Percentiles rank a stretch among this genome's conserved stretches.
These are phyloP conservation scores for Melanostoma scalare DNA, from an alignment of 2,888 invertebrate species.

Conservation along the genomic window DNA sequence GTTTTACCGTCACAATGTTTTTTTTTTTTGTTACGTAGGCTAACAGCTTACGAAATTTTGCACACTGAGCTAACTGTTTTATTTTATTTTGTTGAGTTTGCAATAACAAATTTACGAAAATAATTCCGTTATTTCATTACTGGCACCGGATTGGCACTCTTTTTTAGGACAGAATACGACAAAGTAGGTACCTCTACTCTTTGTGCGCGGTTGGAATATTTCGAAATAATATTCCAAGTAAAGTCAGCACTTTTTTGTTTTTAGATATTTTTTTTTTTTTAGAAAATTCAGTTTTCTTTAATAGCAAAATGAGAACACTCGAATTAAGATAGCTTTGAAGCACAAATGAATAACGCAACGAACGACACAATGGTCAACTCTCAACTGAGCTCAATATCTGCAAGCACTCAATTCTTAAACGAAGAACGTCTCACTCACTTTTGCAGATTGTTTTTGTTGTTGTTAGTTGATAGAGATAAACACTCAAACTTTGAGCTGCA, in stretches of 20 bases:
- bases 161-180: slow-evolving; percentile 13
- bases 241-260: slow-evolving; percentile 41
- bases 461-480: slow-evolving; percentile 18
- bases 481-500: neutral
- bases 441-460: slow-evolving; percentile 3
- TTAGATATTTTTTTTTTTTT: slow-evolving; percentile 32
- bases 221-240: slow-evolving; percentile 37
- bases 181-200: slow-evolving; percentile 9
- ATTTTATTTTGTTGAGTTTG: slow-evolving; percentile 12
- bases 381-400: slow-evolving; percentile 62
- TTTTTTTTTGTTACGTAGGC: slow-evolving; percentile 8
- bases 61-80: slow-evolving; percentile 47
- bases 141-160: slow-evolving; percentile 50
- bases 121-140: slow-evolving; percentile 62
- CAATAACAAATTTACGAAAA: slow-evolving; percentile 24
- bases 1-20: slow-evolving; percentile 18
- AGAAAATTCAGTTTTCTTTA: slow-evolving; percentile 1
- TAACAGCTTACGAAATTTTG: slow-evolving; percentile 30
- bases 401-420: slow-evolving; percentile 66
- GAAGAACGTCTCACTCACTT: slow-evolving; percentile 8
- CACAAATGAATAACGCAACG: slow-evolving; percentile 10
- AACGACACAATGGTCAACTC: slow-evolving; percentile 57
- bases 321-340: no score
- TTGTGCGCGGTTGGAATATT: slow-evolving; percentile 29
- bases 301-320: neutral